Conservation (phyloP, 2,113 vertebrate genomes). For the Motacilla tschutschensis region DNA sequence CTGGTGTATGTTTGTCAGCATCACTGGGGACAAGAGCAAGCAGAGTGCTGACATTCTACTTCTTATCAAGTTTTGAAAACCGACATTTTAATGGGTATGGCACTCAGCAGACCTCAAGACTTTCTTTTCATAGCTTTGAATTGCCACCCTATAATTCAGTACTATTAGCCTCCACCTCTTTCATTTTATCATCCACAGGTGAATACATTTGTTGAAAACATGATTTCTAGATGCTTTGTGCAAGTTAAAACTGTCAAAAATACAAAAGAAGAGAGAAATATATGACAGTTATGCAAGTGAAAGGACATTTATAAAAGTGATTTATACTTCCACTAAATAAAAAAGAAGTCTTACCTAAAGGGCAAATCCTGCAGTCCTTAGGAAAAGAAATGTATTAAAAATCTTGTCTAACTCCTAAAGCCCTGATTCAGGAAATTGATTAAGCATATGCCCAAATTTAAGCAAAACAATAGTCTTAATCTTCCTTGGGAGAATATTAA, state of each 20-base stretch:
- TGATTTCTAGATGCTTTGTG: slow-evolving; percentile 51
- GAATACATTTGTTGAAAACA: slow-evolving; percentile 70
- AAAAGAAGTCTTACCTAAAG: slow-evolving; percentile 55
- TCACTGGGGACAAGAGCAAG: slow-evolving; percentile 37
- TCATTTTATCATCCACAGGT: slow-evolving; percentile 58
- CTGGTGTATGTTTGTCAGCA: slow-evolving; percentile 37
- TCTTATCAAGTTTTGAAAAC: slow-evolving; percentile 41
- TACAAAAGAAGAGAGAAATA: slow-evolving; percentile 58
- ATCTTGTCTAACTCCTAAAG: background rate
- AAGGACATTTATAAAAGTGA: slow-evolving; percentile 64
- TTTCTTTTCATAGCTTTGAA: slow-evolving; percentile 65
- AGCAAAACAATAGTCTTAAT: background rate
- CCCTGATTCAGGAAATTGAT: background rate
- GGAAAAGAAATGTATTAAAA: background rate
- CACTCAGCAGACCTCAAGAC: slow-evolving; percentile 48
- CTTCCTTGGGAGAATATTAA: background rate
- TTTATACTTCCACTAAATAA: slow-evolving; percentile 62
- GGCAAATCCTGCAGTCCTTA: slow-evolving; percentile 27
- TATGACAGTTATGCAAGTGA: slow-evolving; percentile 50
- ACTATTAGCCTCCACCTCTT: slow-evolving; percentile 63
- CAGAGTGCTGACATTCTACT: slow-evolving; percentile 3
- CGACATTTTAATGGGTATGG: slow-evolving; percentile 51
- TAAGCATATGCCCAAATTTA: background rate
- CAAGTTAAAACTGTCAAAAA: slow-evolving; percentile 58
- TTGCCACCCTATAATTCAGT: slow-evolving; percentile 59